Percentiles rank a stretch among this genome's conserved stretches.
phyloP scores from a whole-genome alignment of 2,888 invertebrate species.

The Sylvicola cinctus region DNA sequence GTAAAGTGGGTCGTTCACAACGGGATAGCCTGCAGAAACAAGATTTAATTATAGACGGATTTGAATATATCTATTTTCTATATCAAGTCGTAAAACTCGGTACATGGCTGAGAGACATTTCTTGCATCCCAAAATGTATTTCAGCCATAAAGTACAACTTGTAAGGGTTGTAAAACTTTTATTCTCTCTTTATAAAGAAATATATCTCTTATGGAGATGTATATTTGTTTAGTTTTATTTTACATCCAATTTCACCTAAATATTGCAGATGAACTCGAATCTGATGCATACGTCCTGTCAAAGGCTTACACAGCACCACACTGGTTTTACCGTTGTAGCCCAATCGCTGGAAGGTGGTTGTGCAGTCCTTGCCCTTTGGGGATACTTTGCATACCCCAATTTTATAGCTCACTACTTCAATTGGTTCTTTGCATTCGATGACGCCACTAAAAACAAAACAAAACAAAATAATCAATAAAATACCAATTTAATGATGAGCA shows the following conservation, averaged over 20 bases:
- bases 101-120: too few species aligned
- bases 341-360: constrained; percentile 75
- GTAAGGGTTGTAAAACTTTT: too few species aligned
- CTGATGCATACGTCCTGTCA: constrained; percentile 97
- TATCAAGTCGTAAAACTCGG: background rate
- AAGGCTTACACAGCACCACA: constrained; percentile 82
- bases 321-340: constrained; percentile 79
- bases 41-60: constrained; percentile 1
- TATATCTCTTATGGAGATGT: too few species aligned
- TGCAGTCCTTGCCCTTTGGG: constrained; percentile 79
- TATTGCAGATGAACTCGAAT: constrained; percentile 97
- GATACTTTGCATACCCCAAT: constrained; percentile 92
- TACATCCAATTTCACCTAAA: constrained; percentile 44
- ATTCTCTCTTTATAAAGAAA: too few species aligned
- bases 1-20: constrained; percentile 92
- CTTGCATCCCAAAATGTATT: too few species aligned
- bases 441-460: constrained; percentile 35
- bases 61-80: background rate
- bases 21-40: constrained; percentile 64
- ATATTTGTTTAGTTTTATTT: too few species aligned
- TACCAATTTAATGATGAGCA: background rate
- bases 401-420: constrained; percentile 86
- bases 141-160: too few species aligned
- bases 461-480: constrained; percentile 1
- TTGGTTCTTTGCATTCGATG: constrained; percentile 72